Conservation (phyloP, 2,888 invertebrate genomes). For the Pseudococcus jackbeardsleyi region DNA sequence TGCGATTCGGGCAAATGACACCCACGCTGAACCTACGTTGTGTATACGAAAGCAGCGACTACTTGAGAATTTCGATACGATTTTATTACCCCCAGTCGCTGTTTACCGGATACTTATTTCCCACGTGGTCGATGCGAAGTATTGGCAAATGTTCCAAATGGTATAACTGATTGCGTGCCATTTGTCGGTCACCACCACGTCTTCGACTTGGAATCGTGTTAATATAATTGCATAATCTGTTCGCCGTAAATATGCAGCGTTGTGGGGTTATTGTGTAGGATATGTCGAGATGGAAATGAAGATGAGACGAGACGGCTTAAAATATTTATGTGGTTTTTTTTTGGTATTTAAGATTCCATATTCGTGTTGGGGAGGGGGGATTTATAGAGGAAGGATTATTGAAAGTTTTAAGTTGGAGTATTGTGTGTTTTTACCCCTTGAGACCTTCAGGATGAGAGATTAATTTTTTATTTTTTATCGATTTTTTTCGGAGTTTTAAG, state of each 20-base stretch:
- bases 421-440: too few species aligned
- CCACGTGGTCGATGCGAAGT: background rate
- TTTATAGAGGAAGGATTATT: too few species aligned
- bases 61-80: background rate
- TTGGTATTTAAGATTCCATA: too few species aligned
- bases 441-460: too few species aligned
- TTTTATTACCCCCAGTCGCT: background rate
- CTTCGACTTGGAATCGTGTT: background rate
- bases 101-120: constrained; percentile 1
- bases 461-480: too few species aligned
- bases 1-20: background rate
- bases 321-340: too few species aligned
- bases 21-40: constrained; percentile 4
- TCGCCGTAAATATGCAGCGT: background rate
- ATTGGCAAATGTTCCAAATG: background rate
- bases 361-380: too few species aligned
- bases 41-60: background rate
- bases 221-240: constrained; percentile 13
- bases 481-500: too few species aligned
- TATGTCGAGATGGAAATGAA: too few species aligned
- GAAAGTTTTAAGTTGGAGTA: too few species aligned
- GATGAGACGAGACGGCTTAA: too few species aligned
- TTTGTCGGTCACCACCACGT: background rate
- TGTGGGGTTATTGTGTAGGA: too few species aligned
- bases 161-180: constrained; percentile 9